Conservation (phyloP, 2,113 vertebrate species). For the Tricholaema leucomelas region DNA sequence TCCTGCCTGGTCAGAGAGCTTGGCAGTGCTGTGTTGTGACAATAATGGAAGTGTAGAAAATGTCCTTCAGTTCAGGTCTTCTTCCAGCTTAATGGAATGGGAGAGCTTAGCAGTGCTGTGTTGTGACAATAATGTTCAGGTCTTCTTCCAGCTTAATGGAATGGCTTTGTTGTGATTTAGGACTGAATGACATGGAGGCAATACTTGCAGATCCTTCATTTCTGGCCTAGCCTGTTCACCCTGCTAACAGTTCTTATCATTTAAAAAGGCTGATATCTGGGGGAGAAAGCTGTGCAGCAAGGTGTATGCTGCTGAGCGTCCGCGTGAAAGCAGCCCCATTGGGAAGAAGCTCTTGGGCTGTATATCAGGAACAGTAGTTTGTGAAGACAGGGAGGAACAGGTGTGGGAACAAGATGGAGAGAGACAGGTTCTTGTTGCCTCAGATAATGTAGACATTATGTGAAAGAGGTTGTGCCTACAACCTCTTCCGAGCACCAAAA, state of each 20-base stretch:
- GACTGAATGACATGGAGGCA: background rate
- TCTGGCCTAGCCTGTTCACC: background rate
- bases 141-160: background rate
- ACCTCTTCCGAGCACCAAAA: background rate
- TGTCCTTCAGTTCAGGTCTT: too few species aligned
- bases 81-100: too few species aligned
- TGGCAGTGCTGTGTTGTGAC: too few species aligned
- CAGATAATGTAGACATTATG: fast-evolving
- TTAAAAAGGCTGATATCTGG: background rate
- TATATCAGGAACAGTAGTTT: background rate
- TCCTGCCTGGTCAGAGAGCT: background rate
- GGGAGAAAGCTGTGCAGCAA: background rate
- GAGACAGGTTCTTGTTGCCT: background rate
- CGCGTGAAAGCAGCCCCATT: background rate
- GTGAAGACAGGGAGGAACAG: background rate
- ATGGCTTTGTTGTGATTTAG: background rate
- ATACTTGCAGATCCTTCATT: background rate
- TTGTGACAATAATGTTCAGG: too few species aligned
- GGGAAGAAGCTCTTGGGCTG: background rate
- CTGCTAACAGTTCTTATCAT: background rate
- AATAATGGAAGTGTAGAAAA: too few species aligned
- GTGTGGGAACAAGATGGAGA: background rate
- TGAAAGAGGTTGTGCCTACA: background rate
- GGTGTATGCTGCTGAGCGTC: background rate
- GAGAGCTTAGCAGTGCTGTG: background rate